Conservation (phyloP, 2,888 invertebrate genomes). For the Cryptophagus acutangulus region DNA sequence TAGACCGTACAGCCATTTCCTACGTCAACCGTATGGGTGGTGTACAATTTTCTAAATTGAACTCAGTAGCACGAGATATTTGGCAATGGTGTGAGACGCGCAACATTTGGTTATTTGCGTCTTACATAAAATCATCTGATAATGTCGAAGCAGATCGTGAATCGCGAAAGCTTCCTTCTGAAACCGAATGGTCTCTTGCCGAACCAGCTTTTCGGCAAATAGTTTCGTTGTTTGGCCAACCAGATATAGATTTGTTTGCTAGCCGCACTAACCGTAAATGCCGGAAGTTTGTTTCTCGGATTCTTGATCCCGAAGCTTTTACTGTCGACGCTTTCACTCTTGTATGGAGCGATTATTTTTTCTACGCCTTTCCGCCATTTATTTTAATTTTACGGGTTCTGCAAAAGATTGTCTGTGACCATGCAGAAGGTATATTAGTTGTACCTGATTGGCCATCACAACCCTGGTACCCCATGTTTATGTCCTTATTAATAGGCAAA, state of each 20-base stretch:
- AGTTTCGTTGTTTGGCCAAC: slow-evolving; percentile 4
- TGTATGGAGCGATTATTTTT: slow-evolving; percentile 13
- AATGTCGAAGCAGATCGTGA: slow-evolving; percentile 9
- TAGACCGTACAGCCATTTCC: slow-evolving; percentile 10
- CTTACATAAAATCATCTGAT: slow-evolving; percentile 19
- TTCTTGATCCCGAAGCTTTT: slow-evolving; percentile 14
- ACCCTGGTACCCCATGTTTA: slow-evolving; percentile 8
- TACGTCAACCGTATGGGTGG: slow-evolving; percentile 25
- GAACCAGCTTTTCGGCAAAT: slow-evolving; percentile 6
- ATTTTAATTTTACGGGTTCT: slow-evolving; percentile 12
- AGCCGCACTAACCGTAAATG: slow-evolving; percentile 9
- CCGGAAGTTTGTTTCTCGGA: slow-evolving; percentile 7
- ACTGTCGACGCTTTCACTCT: slow-evolving; percentile 20
- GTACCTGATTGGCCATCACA: slow-evolving; percentile 11
- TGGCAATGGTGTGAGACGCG: slow-evolving; percentile 25
- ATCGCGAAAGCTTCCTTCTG: not conserved
- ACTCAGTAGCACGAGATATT: slow-evolving; percentile 23
- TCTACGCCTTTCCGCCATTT: slow-evolving; percentile 22
- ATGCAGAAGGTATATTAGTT: slow-evolving; percentile 16
- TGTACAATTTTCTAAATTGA: slow-evolving; percentile 18
- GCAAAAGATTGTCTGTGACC: slow-evolving; percentile 16
- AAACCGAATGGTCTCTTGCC: slow-evolving; percentile 6
- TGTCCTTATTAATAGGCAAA: not conserved
- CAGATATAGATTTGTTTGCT: slow-evolving; percentile 10
- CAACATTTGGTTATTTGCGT: slow-evolving; percentile 27